phyloP scores from a whole-genome alignment of 2,888 invertebrate genomes.

The Masnerella sp. region DNA sequence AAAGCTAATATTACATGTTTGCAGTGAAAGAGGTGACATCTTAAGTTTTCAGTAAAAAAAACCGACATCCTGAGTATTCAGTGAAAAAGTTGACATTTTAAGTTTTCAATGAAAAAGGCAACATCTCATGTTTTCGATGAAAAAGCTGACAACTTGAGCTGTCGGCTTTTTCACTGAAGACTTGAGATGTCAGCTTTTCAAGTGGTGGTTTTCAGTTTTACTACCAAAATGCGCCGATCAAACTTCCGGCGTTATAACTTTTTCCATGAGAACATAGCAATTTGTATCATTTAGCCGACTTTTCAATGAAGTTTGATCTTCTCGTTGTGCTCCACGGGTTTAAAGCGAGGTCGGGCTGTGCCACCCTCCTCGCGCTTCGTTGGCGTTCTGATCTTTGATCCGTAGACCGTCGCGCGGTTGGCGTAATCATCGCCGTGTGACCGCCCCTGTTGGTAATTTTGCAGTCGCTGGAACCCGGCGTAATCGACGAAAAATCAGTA shows the following conservation, averaged over 20 bases:
- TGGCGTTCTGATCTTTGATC: conserved; percentile 66
- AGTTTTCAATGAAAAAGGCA: too few species aligned
- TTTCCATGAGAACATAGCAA: conserved; percentile 2
- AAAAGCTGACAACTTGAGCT: too few species aligned
- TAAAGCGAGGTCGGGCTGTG: conserved; percentile 33
- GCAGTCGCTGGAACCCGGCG: conserved; percentile 58
- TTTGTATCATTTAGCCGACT: conserved; percentile 33
- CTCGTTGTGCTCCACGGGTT: conserved; percentile 42
- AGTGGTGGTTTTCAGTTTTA: too few species aligned
- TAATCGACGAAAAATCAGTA: conserved; percentile 66
- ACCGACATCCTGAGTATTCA: too few species aligned
- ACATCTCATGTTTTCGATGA: too few species aligned
- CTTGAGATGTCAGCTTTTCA: too few species aligned
- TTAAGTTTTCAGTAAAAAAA: too few species aligned
- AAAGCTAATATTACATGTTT: too few species aligned
- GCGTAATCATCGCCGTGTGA: conserved; percentile 57
- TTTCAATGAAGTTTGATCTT: conserved; percentile 35
- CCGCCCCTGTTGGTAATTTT: conserved; percentile 61
- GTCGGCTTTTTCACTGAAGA: too few species aligned
- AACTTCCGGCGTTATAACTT: conserved; percentile 32
- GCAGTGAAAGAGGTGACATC: too few species aligned
- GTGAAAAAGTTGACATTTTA: too few species aligned
- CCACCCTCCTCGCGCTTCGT: conserved; percentile 47
- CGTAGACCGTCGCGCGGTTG: conserved; percentile 63
- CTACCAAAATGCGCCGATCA: conserved; percentile 19